Conservation (phyloP, 2,113 vertebrate species). For the Cranoglanis bouderius region DNA sequence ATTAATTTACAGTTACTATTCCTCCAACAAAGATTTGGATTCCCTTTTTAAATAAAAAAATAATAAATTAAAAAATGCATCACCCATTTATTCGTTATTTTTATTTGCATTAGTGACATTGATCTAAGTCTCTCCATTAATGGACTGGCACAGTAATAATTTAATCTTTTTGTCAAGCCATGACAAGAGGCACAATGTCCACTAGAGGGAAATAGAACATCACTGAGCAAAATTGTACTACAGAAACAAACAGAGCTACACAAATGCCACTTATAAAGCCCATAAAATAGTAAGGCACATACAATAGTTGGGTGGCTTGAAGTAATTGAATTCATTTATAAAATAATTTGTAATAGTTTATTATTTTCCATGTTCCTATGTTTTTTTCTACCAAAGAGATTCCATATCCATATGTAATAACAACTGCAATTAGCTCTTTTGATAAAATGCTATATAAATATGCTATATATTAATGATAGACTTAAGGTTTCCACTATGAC, state of each 20-base stretch:
- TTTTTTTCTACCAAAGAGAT: neutral
- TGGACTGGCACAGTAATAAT: neutral
- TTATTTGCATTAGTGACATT: neutral
- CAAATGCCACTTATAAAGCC: neutral
- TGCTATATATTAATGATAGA: neutral
- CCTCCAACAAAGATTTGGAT: neutral
- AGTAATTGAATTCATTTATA: neutral
- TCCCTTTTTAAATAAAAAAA: too few relatives aligned
- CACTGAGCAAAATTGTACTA: neutral
- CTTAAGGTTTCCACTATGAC: neutral
- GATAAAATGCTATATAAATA: too few relatives aligned
- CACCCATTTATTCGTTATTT: neutral
- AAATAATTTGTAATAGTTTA: neutral
- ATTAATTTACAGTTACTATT: neutral
- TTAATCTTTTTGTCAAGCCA: neutral
- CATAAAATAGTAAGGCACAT: neutral
- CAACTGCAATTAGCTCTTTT: neutral
- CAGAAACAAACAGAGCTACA: neutral
- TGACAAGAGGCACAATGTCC: constrained; percentile 11
- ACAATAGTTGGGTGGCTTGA: neutral
- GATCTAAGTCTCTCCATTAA: neutral
- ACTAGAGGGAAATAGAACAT: constrained; percentile 36
- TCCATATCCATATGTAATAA: neutral
- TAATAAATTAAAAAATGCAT: too few relatives aligned
- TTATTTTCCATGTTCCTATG: neutral